phyloP scores from a whole-genome alignment of 2,797 vertebrate species.

The Onychomys arenicola region DNA sequence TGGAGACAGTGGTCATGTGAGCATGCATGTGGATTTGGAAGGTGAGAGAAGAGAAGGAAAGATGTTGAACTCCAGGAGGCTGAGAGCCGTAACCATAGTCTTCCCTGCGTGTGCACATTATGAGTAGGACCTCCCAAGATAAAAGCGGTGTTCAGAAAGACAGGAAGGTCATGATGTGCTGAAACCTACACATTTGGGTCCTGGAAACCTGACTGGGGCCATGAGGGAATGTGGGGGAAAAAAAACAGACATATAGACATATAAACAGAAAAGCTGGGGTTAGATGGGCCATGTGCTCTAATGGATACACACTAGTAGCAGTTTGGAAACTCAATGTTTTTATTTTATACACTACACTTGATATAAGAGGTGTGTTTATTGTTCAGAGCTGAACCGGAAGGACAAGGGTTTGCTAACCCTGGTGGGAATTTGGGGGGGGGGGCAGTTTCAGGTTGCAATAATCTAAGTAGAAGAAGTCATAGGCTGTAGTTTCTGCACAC shows the following conservation, averaged over 20 bases:
- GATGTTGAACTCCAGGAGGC: neutral
- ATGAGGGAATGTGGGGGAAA: neutral
- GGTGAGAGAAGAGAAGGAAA: fast-evolving
- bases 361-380: neutral
- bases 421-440: neutral
- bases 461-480: neutral
- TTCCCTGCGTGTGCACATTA: neutral
- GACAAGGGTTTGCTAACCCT: too few relatives aligned
- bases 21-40: neutral
- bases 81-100: neutral
- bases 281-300: neutral
- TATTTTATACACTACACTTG: neutral
- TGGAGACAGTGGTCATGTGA: neutral
- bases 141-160: neutral
- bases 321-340: neutral
- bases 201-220: neutral
- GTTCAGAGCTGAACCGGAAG: neutral
- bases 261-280: neutral
- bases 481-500: too few relatives aligned
- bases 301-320: neutral
- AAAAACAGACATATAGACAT: neutral
- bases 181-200: too few relatives aligned
- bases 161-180: neutral
- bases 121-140: neutral
- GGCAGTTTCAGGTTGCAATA: neutral